Evolutionary conservation across 1,140 invertebrate genomes (phyloP), one percentile per base, ranked within the genome.

Genomic region (Contarinia nasturtii): DNA sequence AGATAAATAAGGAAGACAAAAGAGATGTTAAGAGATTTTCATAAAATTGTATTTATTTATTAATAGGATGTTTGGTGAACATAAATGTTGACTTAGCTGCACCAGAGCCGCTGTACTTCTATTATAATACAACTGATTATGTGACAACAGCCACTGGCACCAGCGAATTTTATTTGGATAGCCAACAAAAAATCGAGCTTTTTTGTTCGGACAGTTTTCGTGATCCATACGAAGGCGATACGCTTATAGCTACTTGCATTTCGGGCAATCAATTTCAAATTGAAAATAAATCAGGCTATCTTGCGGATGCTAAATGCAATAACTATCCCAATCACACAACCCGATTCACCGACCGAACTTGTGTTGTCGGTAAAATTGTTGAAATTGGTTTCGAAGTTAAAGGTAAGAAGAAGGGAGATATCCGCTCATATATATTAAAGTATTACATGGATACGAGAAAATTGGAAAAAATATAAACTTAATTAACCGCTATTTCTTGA

Each of bases 231-330:
- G 18, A 18, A 8, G 33, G 15, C 38, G 48, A 3, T 20, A 38
- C 60, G 7, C 57, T 57, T 0, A 15, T 5, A 12, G 56, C 57
- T 21, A 60, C 47, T 1, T 63, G 61, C 41, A 56, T 57, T 33
- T 51, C 57, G 15, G 60, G 58, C 38, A 55, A 47, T 10, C 62
- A 50, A 21, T 63, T 63, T 47, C 51, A 50, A 33, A 52, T 62
- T 14, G 53, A 49, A 15, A 59, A 59, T 18, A 46, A 42, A 1
- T 46, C 49, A 1, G 52, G 54, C 17, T 45, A 54, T 7, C 60
- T 64, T 49, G 57, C 57, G 49, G 52, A 63, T 46, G 52, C 66
- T 5, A 44, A 45, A 17, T 69, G 59, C 50, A 63, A 57, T 11
- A 53, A 54, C 20, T 57, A 57, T 54, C 57, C 57, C 0, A 46